Evolutionary conservation across 2,888 invertebrate species (phyloP).

Genomic region (Matsumyia berberina): DNA sequence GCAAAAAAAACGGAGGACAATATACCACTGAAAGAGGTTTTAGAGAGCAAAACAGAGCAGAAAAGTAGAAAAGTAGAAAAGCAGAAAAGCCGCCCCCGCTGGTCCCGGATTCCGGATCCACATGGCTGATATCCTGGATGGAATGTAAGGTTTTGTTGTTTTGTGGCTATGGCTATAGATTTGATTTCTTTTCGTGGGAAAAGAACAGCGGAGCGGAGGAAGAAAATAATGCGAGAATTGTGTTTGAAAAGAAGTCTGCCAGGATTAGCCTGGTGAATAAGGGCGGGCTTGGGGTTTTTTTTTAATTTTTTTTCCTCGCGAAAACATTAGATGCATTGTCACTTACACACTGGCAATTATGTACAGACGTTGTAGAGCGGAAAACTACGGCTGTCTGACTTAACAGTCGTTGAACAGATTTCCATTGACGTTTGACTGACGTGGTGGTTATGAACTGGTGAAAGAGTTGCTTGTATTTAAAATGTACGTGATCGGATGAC

Average conservation of each 20-base stretch:
- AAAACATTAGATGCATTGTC: neutral
- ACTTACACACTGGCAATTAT: neutral
- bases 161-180: slow-evolving; percentile 48
- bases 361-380: neutral
- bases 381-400: neutral
- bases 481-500: no score
- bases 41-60: slow-evolving; percentile 18
- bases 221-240: slow-evolving; percentile 43
- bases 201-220: slow-evolving; percentile 18
- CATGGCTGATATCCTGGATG: slow-evolving; percentile 23
- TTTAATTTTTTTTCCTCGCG: neutral
- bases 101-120: neutral
- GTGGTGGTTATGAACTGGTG: no score
- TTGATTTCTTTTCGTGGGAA: slow-evolving; percentile 46
- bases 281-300: slow-evolving; percentile 17
- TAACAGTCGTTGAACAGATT: neutral
- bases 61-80: slow-evolving; percentile 20
- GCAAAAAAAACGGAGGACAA: slow-evolving; percentile 13
- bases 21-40: slow-evolving; percentile 19
- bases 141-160: slow-evolving; percentile 52
- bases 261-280: slow-evolving; percentile 18
- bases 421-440: neutral
- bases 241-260: slow-evolving; percentile 34
- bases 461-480: no score
- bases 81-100: slow-evolving; percentile 11